Evolutionary conservation across 2,888 invertebrate genomes (phyloP).

Genomic region (Drosophila acutilabella): DNA sequence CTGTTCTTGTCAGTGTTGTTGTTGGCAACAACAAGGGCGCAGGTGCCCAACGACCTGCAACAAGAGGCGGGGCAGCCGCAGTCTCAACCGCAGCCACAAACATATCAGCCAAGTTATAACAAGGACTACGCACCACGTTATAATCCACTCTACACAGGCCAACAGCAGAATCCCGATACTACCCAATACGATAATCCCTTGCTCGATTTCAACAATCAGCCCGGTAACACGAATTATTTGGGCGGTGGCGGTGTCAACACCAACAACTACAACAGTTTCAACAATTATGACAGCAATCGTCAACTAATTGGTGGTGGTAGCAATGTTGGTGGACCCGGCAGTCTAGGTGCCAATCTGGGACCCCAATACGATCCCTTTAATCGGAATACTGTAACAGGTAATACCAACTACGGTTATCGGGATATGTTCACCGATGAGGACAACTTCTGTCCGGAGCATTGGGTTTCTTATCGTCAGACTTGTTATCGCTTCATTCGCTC

Average conservation of each 20-base stretch:
- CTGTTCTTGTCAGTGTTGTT: constrained; percentile 39
- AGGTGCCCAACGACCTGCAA: constrained; percentile 44
- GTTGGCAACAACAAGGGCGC: constrained; percentile 45
- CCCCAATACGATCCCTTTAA: constrained; percentile 81
- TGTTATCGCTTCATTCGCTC: constrained; percentile 97
- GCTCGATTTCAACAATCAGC: constrained; percentile 69
- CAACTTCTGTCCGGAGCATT: constrained; percentile 92
- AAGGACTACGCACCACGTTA: constrained; percentile 83
- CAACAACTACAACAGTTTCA: constrained; percentile 49
- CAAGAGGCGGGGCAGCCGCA: constrained; percentile 31
- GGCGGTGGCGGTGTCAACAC: constrained; percentile 42
- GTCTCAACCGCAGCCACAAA: constrained; percentile 50
- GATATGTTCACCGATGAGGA: constrained; percentile 82
- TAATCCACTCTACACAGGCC: constrained; percentile 80
- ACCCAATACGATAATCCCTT: constrained; percentile 79
- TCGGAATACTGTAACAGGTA: constrained; percentile 60
- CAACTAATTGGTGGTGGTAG: constrained; percentile 43
- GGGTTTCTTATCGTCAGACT: constrained; percentile 92
- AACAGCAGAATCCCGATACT: constrained; percentile 64
- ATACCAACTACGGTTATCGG: constrained; percentile 54
- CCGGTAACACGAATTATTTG: constrained; percentile 48
- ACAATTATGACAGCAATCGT: constrained; percentile 44
- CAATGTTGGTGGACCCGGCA: constrained; percentile 51
- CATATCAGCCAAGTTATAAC: constrained; percentile 77
- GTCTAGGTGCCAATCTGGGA: constrained; percentile 46